Percentiles rank a stretch among this genome's conserved stretches.
phyloP scores from a whole-genome alignment of 2,113 vertebrate species.

The Corydoras maculifer region DNA sequence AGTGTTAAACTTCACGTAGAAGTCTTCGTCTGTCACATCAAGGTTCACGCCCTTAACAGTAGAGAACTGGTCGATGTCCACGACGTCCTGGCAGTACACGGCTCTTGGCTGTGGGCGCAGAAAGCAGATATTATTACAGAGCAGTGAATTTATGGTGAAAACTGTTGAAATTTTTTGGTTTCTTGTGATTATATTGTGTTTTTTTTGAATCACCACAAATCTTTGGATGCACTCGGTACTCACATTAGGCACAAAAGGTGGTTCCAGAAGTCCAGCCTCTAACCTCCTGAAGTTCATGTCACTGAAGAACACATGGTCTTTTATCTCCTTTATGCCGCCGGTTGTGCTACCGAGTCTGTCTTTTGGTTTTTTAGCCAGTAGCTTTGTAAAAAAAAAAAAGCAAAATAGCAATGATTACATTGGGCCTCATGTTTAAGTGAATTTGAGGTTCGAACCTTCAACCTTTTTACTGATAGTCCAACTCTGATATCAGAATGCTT shows the following conservation, averaged over 20 bases:
- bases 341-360: conserved; percentile 62
- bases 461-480: too few relatives aligned
- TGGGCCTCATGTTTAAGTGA: too few relatives aligned
- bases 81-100: conserved; percentile 79
- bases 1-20: conserved; percentile 72
- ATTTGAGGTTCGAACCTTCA: too few relatives aligned
- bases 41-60: conserved; percentile 71
- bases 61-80: conserved; percentile 82
- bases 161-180: too few relatives aligned
- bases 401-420: neutral
- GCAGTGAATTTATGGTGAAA: too few relatives aligned
- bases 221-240: conserved; percentile 25
- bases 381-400: conserved; percentile 48
- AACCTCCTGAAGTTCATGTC: conserved; percentile 76
- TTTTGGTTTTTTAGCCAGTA: conserved; percentile 68
- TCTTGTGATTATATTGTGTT: too few relatives aligned
- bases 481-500: too few relatives aligned
- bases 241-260: conserved; percentile 73
- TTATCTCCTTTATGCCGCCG: conserved; percentile 54
- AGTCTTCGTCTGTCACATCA: conserved; percentile 62
- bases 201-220: neutral
- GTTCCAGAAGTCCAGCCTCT: conserved; percentile 67
- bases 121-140: neutral
- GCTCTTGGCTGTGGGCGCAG: conserved; percentile 61
- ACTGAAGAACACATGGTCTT: conserved; percentile 69